phyloP scores from a whole-genome alignment of 2,888 invertebrate species.

The Hirudinaria manillensis region DNA sequence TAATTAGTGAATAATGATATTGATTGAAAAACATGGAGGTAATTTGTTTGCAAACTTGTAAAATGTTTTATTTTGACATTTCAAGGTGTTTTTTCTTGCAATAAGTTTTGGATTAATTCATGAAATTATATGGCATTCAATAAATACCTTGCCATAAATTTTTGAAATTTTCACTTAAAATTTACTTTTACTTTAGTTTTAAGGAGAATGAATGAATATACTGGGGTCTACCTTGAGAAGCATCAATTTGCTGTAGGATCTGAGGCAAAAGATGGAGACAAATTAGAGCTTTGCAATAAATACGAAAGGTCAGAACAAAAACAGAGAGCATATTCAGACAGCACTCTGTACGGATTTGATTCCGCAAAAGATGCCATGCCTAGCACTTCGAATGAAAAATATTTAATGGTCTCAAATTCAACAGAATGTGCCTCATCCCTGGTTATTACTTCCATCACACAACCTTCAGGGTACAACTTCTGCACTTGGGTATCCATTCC shows the following conservation, averaged over 20 bases:
- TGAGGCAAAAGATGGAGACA: not conserved
- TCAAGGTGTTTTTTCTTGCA: too few relatives aligned
- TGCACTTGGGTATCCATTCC: constrained; percentile 13
- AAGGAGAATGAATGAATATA: not conserved
- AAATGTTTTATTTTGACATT: too few relatives aligned
- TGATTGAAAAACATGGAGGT: too few relatives aligned
- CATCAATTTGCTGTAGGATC: not conserved
- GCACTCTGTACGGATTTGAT: constrained; percentile 32
- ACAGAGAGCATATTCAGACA: constrained; percentile 36
- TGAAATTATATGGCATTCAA: too few relatives aligned
- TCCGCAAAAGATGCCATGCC: too few relatives aligned
- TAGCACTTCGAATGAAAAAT: not conserved
- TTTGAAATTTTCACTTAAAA: too few relatives aligned
- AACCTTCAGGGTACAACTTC: constrained; percentile 2
- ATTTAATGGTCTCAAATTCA: not conserved
- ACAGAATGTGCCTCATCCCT: not conserved
- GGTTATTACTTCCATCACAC: too few relatives aligned
- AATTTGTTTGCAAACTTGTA: too few relatives aligned
- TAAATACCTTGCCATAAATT: too few relatives aligned
- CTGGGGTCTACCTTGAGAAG: not conserved
- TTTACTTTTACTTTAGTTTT: too few relatives aligned
- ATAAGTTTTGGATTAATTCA: too few relatives aligned
- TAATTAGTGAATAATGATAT: too few relatives aligned
- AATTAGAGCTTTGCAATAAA: not conserved
- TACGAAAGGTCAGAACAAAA: constrained; percentile 13